These are phyloP conservation scores for Lemur catta DNA, from an alignment of 2,797 vertebrate genomes.

Conservation along the genomic window DNA sequence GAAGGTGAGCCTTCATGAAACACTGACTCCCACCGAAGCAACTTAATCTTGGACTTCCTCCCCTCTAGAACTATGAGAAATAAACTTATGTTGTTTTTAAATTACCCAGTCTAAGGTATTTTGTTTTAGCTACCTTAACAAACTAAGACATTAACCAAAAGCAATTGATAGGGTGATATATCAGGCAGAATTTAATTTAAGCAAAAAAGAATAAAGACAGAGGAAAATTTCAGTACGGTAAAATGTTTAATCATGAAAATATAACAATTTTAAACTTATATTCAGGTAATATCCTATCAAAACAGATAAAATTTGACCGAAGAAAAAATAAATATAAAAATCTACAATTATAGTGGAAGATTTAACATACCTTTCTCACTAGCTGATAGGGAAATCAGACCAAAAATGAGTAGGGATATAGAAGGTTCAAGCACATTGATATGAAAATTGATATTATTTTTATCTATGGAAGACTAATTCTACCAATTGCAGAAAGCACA, in stretches of 20 bases:
- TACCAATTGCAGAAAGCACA: background rate
- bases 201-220: background rate
- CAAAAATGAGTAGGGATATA: background rate
- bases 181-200: background rate
- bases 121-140: background rate
- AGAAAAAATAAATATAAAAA: background rate
- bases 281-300: background rate
- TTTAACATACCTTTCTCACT: background rate
- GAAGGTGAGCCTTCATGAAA: background rate
- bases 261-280: background rate
- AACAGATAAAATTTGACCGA: background rate
- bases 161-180: background rate
- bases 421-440: background rate
- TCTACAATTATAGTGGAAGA: background rate
- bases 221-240: background rate
- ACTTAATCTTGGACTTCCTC: background rate
- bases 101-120: background rate
- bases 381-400: background rate
- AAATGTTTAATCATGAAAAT: background rate
- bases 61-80: background rate
- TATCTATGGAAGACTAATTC: background rate
- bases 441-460: background rate
- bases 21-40: background rate
- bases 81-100: background rate
- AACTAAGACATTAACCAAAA: background rate